Percentiles rank a stretch among this genome's conserved stretches.
Conservation (phyloP, 1,140 invertebrate species). For the Oscheius sp. region DNA sequence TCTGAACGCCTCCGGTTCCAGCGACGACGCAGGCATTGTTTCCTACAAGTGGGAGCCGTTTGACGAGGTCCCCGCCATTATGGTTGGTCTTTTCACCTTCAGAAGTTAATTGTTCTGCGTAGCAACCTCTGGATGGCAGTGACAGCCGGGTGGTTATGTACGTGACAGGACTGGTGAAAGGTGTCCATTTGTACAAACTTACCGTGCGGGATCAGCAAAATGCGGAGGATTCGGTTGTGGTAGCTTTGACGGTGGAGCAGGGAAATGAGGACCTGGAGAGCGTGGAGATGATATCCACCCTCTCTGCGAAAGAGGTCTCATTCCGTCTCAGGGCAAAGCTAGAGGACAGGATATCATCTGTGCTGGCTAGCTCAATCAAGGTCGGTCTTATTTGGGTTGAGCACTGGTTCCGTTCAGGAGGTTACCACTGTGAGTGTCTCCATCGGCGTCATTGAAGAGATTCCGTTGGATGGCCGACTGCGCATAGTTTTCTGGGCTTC, state of each 20-base stretch:
- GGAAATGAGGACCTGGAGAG: constrained; percentile 7
- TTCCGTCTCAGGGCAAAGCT: neutral
- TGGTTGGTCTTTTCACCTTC: neutral
- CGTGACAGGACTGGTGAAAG: constrained; percentile 6
- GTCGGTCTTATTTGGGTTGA: neutral
- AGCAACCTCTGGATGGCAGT: neutral
- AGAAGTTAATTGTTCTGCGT: neutral
- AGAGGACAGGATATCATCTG: constrained; percentile 1
- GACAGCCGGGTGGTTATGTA: neutral
- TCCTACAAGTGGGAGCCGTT: constrained; percentile 2
- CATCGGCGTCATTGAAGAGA: neutral
- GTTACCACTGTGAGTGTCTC: neutral
- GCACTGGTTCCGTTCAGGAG: too few relatives aligned
- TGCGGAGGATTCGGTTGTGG: neutral
- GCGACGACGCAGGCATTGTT: constrained; percentile 13
- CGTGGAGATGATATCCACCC: neutral
- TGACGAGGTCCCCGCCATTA: constrained; percentile 1
- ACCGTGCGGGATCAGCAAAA: constrained; percentile 3
- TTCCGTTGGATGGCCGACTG: constrained; percentile 1
- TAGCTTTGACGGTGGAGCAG: neutral
- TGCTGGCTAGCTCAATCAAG: neutral
- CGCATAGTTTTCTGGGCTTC: neutral
- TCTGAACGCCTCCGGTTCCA: neutral
- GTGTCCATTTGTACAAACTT: constrained; percentile 4
- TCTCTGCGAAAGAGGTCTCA: neutral